Evolutionary conservation across 2,797 vertebrate species (phyloP), one percentile per base, ranked within the genome.

Genomic region (Coregonus suidteri): DNA sequence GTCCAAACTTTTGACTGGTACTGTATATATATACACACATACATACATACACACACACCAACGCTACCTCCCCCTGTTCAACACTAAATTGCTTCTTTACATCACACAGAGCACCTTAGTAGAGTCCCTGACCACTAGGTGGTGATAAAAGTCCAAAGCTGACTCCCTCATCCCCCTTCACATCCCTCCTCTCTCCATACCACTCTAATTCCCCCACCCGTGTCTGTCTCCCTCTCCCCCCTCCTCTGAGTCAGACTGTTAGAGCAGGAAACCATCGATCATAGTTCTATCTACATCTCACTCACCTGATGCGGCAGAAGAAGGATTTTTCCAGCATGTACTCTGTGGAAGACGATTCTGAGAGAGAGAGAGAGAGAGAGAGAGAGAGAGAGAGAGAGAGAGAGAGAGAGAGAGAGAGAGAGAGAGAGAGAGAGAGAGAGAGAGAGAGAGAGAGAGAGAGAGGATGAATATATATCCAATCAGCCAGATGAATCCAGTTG

Each of bases 271-370:
- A 25, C 25, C 25, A 25, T 25, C 25, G 25, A 25, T 25, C 25
- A 25, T 25, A 25, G 25, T 25, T 25, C 25, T 25, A 25, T 25
- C 25, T 25, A 25, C 25, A 25, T 25, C 25, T 3, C 31, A 34
- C 94, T 92, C 87, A 98, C 97, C 98, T 96, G 91, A 99, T 96
- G 5, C 97, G 97, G 83, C 98, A 99, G 88, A 98, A 99, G 90
- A 99, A 99, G 20, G 97, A 98, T 77, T 99, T 99, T 89, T 99
- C 97, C 88, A 97, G 96, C 90, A 96, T 93, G 90, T 94, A 95
- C 67, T 95, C 95, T 18, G 93, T 85, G 0, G 91, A 90, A 1
- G 93, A 94, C 1, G 93, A 93, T 81, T 95, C 95, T 96, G 77
- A 77, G 83, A 86, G 0, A n/a, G 67, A 52, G 34, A 41, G 25